phyloP scores from a whole-genome alignment of 2,113 vertebrate species.

The Microcebus jonahi region DNA sequence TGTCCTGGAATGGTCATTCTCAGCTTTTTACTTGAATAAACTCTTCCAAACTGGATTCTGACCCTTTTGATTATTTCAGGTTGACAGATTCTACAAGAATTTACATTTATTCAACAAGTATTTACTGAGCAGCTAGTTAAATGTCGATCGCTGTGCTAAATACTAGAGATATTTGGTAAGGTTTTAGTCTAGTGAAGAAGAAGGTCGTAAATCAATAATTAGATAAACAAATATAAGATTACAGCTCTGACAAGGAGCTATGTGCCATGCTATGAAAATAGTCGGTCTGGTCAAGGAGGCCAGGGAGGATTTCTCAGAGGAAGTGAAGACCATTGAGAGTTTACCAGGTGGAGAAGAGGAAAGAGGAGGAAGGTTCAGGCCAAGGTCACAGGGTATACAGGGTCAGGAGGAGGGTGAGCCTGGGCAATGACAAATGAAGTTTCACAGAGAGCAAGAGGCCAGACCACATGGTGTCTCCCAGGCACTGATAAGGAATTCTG shows the following conservation, averaged over 20 bases:
- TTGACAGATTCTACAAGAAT: background rate
- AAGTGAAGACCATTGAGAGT: background rate
- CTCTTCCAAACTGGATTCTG: too few relatives aligned
- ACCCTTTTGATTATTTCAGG: too few relatives aligned
- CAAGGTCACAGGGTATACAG: background rate
- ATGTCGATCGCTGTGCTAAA: background rate
- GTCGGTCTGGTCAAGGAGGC: background rate
- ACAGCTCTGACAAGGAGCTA: background rate
- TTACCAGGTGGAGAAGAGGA: background rate
- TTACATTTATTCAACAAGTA: slow-evolving; percentile 20
- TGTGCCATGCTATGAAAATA: background rate
- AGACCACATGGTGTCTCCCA: background rate
- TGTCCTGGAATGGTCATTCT: too few relatives aligned
- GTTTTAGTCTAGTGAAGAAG: background rate
- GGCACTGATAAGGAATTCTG: background rate
- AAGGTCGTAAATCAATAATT: background rate
- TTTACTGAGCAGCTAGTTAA: slow-evolving; percentile 4
- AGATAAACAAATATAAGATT: background rate
- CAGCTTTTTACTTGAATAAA: too few relatives aligned
- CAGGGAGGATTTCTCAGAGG: background rate
- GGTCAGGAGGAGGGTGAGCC: background rate
- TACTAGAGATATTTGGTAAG: background rate
- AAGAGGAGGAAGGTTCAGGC: background rate
- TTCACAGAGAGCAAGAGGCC: background rate
- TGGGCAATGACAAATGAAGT: background rate